Conservation (phyloP, 2,113 vertebrate genomes). For the Platichthys flesus region DNA sequence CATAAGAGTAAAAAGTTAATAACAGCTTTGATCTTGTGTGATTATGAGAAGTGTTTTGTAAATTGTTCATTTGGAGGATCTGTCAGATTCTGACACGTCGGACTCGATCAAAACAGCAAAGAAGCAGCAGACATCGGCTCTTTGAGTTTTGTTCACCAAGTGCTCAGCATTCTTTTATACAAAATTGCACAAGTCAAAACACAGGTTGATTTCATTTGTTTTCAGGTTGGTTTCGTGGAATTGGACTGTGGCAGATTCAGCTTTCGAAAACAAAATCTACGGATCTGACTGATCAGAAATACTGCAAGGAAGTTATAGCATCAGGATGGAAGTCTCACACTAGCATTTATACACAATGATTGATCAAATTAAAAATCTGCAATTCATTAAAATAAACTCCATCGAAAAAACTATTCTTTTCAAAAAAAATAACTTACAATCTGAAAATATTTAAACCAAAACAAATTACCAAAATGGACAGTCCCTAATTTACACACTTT, state of each 20-base stretch:
- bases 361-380: slow-evolving; percentile 77
- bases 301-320: slow-evolving; percentile 76
- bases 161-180: slow-evolving; percentile 55
- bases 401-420: slow-evolving; percentile 66
- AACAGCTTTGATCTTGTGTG: too few species aligned
- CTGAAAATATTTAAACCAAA: slow-evolving; percentile 58
- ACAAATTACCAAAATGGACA: slow-evolving; percentile 72
- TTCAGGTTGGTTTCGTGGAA: slow-evolving; percentile 33
- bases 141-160: slow-evolving; percentile 23
- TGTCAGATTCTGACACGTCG: slow-evolving; percentile 54
- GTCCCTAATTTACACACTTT: slow-evolving; percentile 80
- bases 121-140: slow-evolving; percentile 11
- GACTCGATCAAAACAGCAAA: slow-evolving; percentile 46
- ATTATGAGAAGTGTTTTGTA: slow-evolving; percentile 41
- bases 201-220: slow-evolving; percentile 60
- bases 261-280: slow-evolving; percentile 47
- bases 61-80: slow-evolving; percentile 62
- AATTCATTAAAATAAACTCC: slow-evolving; percentile 69
- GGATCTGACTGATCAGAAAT: slow-evolving; percentile 60
- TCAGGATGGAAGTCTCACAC: slow-evolving; percentile 54
- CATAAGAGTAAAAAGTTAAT: too few species aligned
- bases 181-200: slow-evolving; percentile 75
- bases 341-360: slow-evolving; percentile 63
- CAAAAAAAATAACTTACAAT: slow-evolving; percentile 83
- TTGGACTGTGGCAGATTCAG: slow-evolving; percentile 37